Percentiles rank a stretch among this genome's conserved stretches.
phyloP scores from a whole-genome alignment of 2,113 vertebrate species.

The Poecile atricapillus region DNA sequence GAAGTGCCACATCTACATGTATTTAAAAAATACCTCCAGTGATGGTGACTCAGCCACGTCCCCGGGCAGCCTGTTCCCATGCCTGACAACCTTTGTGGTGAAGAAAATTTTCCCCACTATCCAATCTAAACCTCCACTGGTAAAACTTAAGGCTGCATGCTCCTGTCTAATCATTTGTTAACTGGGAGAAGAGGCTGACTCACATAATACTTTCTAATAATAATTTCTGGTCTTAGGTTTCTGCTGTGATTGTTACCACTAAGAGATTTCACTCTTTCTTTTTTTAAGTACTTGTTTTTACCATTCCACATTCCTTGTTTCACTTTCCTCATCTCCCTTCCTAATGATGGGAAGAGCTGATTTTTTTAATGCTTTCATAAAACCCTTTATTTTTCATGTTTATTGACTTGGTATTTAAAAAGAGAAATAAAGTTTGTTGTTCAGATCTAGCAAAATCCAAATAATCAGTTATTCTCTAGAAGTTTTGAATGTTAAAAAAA shows the following conservation, averaged over 20 bases:
- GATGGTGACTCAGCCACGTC: not conserved
- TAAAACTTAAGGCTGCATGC: not conserved
- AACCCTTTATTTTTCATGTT: not conserved
- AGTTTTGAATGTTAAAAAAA: not conserved
- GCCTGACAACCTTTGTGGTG: not conserved
- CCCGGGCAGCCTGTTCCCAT: not conserved
- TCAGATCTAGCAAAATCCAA: not conserved
- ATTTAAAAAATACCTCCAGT: not conserved
- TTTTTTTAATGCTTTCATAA: not conserved
- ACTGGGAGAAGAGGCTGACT: not conserved
- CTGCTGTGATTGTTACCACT: not conserved
- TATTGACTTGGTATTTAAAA: not conserved
- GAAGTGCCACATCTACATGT: not conserved
- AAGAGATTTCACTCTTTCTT: not conserved
- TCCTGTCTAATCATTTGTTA: not conserved
- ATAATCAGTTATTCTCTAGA: not conserved
- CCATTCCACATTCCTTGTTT: not conserved
- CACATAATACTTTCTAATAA: not conserved
- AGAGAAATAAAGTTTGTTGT: not conserved
- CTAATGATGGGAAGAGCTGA: not conserved
- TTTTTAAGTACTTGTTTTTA: not conserved
- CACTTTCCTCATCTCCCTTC: not conserved
- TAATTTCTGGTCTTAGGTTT: not conserved
- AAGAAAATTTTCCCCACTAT: not conserved
- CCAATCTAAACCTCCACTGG: not conserved